These are phyloP conservation scores for Paguma larvata DNA, from an alignment of 2,797 vertebrate species.

Conservation along the genomic window DNA sequence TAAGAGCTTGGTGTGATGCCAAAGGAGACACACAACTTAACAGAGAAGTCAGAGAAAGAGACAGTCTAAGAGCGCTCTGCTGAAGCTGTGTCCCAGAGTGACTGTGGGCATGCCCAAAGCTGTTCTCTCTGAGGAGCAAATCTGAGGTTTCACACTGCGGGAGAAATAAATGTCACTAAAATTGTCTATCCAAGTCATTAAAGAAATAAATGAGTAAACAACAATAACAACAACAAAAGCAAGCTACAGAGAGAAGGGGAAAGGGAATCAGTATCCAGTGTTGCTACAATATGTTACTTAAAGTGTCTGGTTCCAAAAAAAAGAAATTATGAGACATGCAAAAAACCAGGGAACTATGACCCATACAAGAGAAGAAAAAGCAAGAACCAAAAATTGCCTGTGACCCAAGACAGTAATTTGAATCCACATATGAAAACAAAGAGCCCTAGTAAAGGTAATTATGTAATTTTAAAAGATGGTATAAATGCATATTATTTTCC, in stretches of 20 bases:
- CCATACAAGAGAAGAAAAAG: not conserved
- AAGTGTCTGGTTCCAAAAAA: constrained; percentile 22
- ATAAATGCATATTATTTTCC: not conserved
- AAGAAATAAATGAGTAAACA: constrained; percentile 5
- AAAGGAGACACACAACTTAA: not conserved
- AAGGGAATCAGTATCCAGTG: not conserved
- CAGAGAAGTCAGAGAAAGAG: not conserved
- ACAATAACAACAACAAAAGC: not conserved
- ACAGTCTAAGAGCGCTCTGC: not conserved
- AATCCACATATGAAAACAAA: constrained; percentile 19
- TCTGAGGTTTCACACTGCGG: not conserved
- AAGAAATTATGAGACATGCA: not conserved
- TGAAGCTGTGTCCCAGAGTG: not conserved
- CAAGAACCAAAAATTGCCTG: not conserved
- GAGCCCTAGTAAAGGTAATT: not conserved
- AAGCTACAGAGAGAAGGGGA: not conserved
- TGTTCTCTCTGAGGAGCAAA: not conserved
- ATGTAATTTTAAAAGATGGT: not conserved
- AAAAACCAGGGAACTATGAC: not conserved
- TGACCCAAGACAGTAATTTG: not conserved
- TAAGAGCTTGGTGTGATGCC: not conserved
- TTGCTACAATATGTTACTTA: not conserved
- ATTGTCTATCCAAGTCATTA: not conserved
- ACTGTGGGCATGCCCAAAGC: not conserved
- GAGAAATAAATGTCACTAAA: not conserved